Evolutionary conservation across 1,140 invertebrate species (phyloP).

Genomic region (Epicauta chinensis): DNA sequence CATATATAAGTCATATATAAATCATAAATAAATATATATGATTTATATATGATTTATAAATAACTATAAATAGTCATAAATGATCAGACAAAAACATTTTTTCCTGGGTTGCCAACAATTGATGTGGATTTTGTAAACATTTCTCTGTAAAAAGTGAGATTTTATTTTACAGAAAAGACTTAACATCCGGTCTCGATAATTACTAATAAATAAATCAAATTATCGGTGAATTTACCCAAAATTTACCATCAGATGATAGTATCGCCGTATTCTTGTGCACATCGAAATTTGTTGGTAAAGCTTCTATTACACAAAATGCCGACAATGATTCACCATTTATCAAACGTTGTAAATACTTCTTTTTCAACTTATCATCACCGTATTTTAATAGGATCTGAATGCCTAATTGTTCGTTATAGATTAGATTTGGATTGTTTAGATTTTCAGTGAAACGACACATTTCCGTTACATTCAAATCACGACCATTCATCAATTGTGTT

Average conservation of each 20-base stretch:
- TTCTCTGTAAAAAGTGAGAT: too few relatives aligned
- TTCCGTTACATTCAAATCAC: constrained; percentile 52
- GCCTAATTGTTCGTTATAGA: constrained; percentile 45
- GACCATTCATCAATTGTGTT: constrained; percentile 40
- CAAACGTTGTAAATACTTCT: constrained; percentile 46
- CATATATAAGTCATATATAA: too few relatives aligned
- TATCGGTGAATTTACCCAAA: constrained; percentile 37
- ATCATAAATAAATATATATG: too few relatives aligned
- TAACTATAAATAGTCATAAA: too few relatives aligned
- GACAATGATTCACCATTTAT: constrained; percentile 44
- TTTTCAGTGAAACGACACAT: constrained; percentile 49
- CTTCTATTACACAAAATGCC: constrained; percentile 47
- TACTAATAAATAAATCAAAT: constrained; percentile 19
- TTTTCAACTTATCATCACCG: constrained; percentile 44
- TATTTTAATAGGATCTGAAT: constrained; percentile 44
- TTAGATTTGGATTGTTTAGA: constrained; percentile 43
- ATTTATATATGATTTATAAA: too few relatives aligned
- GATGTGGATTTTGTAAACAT: too few relatives aligned
- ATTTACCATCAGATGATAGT: constrained; percentile 31
- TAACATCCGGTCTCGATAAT: constrained; percentile 48
- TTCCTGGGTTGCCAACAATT: too few relatives aligned
- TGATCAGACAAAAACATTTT: too few relatives aligned
- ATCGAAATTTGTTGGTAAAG: constrained; percentile 32
- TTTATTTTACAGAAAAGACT: constrained; percentile 48
- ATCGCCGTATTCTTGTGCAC: constrained; percentile 38